Evolutionary conservation across 2,888 invertebrate species (phyloP).

Genomic region (Andrena haemorrhoa): DNA sequence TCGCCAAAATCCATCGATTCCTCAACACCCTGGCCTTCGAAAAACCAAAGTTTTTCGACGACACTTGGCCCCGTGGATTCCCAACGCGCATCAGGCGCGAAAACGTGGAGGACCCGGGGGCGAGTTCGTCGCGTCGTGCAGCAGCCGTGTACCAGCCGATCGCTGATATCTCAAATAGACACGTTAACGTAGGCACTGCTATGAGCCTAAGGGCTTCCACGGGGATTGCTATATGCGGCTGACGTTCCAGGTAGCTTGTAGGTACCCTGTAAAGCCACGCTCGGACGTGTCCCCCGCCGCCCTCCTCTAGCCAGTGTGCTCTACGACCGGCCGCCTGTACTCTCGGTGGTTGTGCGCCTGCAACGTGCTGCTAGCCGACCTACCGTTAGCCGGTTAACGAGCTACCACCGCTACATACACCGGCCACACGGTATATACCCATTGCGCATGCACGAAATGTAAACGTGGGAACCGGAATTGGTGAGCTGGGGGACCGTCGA

Average conservation of each 20-base stretch:
- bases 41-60: neutral
- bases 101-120: conserved; percentile 55
- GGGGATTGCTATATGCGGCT: conserved; percentile 64
- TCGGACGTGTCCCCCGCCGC: conserved; percentile 42
- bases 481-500: conserved; percentile 67
- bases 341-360: conserved; percentile 69
- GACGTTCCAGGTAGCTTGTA: conserved; percentile 69
- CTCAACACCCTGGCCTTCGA: neutral
- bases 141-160: conserved; percentile 75
- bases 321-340: conserved; percentile 31
- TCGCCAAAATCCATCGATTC: neutral
- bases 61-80: neutral
- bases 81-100: conserved; percentile 3
- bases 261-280: conserved; percentile 66
- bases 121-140: conserved; percentile 70
- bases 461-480: conserved; percentile 85
- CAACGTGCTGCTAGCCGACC: conserved; percentile 78
- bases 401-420: conserved; percentile 83
- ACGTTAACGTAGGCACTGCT: conserved; percentile 77
- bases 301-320: conserved; percentile 12
- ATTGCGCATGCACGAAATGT: conserved; percentile 85
- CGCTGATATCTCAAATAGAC: conserved; percentile 82
- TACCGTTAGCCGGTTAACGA: conserved; percentile 85
- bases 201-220: conserved; percentile 73
- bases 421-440: conserved; percentile 77